These are phyloP conservation scores for Masticophis lateralis DNA, from an alignment of 2,797 vertebrate species.

Conservation along the genomic window DNA sequence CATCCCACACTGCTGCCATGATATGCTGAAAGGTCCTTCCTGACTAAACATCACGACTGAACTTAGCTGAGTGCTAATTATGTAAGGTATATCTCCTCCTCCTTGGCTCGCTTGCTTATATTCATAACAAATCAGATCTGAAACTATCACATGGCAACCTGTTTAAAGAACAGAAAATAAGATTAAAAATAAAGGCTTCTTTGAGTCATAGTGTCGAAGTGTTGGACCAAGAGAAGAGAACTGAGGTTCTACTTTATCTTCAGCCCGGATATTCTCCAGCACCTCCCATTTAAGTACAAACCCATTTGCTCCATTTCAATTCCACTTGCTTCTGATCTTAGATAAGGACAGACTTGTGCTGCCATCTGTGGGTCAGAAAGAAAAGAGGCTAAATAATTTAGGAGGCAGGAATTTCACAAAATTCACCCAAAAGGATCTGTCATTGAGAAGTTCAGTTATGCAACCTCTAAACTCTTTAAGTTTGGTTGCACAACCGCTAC, in stretches of 20 bases:
- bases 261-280: background rate
- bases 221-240: background rate
- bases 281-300: background rate
- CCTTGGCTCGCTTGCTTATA: background rate
- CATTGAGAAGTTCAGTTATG: background rate
- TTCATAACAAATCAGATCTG: background rate
- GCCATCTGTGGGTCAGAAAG: background rate
- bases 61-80: background rate
- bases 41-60: background rate
- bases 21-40: background rate
- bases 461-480: too few species aligned
- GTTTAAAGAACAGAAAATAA: background rate
- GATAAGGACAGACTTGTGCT: background rate
- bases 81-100: background rate
- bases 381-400: background rate
- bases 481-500: background rate
- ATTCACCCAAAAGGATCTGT: background rate
- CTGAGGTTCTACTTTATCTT: background rate
- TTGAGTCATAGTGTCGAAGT: background rate
- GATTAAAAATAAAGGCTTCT: background rate
- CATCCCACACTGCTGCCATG: background rate
- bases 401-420: background rate
- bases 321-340: background rate
- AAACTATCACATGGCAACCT: background rate
- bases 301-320: background rate